Evolutionary conservation across 2,888 invertebrate genomes (phyloP), one percentile per base, ranked within the genome.

Genomic region (Acanthosepion pharaonis): DNA sequence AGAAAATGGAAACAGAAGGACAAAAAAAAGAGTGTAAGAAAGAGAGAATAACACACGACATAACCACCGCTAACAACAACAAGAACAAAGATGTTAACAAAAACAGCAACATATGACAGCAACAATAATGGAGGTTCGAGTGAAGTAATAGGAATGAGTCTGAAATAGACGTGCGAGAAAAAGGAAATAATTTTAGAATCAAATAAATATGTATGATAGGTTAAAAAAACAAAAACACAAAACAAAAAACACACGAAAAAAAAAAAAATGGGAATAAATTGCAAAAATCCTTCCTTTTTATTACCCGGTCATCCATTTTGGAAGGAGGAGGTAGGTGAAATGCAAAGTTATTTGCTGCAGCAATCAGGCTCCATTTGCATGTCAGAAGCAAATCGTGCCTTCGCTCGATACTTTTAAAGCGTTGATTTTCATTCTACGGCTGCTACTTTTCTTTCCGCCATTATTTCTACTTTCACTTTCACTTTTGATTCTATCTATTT

Each of bases 281-380:
- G 28, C n/a, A 33, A 78, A 78, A 78, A 78, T 78, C 78, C n/a
- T n/a, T 78, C 11, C 3, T 15, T n/a, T 78, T 78, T 78, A n/a
- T 78, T 78, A 33, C n/a, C n/a, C 78, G 78, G 78, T 78, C 78
- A 78, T 78, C 78, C 78, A 78, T 78, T 78, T 33, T 78, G 11
- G 33, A 78, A 78, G n/a, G n/a, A 33, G n/a, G 11, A 11, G 11
- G 33, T 11, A 33, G 5, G 33, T 33, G 33, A 78, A 78, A 78
- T 78, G 18, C 15, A 5, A n/a, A 78, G 15, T n/a, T n/a, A 78
- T 78, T 78, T 15, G 78, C 78, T n/a, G 78, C 15, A 78, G n/a
- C 78, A 78, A 78, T 78, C 78, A 78, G 78, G 78, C n/a, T 78
- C 78, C 78, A 78, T 78, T 78, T 78, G 78, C 78, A 78, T 78